phyloP scores from a whole-genome alignment of 2,797 vertebrate species.

The Bovichtus diacanthus region DNA sequence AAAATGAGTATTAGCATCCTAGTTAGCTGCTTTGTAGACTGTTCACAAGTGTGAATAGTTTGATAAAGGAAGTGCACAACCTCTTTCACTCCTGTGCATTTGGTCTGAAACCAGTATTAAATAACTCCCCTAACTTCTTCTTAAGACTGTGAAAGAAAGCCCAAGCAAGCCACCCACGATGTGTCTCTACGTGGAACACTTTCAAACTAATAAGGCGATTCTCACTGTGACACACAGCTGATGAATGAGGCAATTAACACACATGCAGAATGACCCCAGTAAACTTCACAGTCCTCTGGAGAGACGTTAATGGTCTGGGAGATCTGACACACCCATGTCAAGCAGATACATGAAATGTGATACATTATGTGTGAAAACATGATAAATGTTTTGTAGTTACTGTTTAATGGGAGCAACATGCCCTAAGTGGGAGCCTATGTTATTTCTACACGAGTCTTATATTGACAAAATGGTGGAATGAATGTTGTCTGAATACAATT shows the following conservation, averaged over 20 bases:
- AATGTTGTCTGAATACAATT: neutral
- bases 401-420: neutral
- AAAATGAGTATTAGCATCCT: neutral
- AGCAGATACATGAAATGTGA: conserved; percentile 4
- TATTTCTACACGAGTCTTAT: neutral
- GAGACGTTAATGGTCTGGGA: conserved; percentile 1
- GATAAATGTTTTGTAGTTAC: neutral
- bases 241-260: conserved; percentile 49
- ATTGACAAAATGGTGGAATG: neutral
- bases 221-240: conserved; percentile 14
- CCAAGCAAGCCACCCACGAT: neutral
- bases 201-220: conserved; percentile 14
- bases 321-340: neutral
- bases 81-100: neutral
- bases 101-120: neutral
- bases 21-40: neutral
- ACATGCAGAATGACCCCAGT: conserved; percentile 7
- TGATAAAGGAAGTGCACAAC: neutral
- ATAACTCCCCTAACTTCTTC: neutral
- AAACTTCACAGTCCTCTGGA: conserved; percentile 14
- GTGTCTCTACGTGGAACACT: neutral
- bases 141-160: neutral
- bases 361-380: neutral
- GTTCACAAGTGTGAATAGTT: neutral
- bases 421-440: neutral